Evolutionary conservation across 2,888 invertebrate genomes (phyloP), one percentile per base, ranked within the genome.

Genomic region (Eilema sororculum): DNA sequence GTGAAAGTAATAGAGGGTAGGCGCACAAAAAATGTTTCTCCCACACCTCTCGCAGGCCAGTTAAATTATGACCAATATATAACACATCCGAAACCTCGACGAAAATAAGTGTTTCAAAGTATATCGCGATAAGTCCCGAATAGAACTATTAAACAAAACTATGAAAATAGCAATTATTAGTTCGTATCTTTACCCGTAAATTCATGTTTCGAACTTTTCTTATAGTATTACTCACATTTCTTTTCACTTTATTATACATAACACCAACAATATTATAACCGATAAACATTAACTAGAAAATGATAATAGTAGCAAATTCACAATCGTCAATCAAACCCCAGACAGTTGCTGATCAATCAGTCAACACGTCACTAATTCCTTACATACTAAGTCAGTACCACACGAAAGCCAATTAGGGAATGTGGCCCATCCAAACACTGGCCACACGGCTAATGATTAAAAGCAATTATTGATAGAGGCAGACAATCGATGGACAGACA

Each of bases 401-500:
- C 66, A 74, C 73, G 71, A 77, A 83, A 84, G 84, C 82, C 84
- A 84, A 83, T 83, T 83, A 82, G 82, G 63, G 76, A 73, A 75
- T 75, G 68, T 69, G 73, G 73, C 69, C 75, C 73, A 81, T 81
- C 72, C 84, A 87, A 87, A 88, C 87, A 86, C 68, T 72, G 75
- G 74, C 78, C 75, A 71, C 73, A 69, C 72, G 72, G 82, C 80
- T 87, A 84, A 88, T 88, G 82, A 88, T 88, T 84, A 86, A 85
- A 85, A 84, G 86, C 85, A 83, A 86, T 88, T 88, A 88, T 88
- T 86, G 86, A 85, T 87, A 79, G 82, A 82, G 75, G 63, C 68
- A 70, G 77, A 80, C 74, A 77, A 75, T 77, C 71, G 60, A 69
- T 73, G 16, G 60, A 68, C 73, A 24, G 37, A 69, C 52, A 69